These are phyloP conservation scores for Neolamprologus variostigma DNA, from an alignment of 2,113 vertebrate species.

Conservation along the genomic window DNA sequence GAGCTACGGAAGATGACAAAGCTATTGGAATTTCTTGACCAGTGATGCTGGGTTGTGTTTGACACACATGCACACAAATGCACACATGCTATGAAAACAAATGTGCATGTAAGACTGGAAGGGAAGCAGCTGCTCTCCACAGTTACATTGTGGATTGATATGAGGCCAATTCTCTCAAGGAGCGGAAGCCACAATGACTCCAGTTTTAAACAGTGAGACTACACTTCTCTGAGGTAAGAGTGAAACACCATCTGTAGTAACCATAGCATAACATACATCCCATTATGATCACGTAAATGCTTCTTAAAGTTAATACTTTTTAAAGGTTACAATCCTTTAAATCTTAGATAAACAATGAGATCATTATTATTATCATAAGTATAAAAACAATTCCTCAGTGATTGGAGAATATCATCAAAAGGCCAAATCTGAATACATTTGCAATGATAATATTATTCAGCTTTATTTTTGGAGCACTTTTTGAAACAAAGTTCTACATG, in stretches of 20 bases:
- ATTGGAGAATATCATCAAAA: background rate
- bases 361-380: background rate
- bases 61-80: background rate
- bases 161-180: background rate
- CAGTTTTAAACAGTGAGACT: slow-evolving; percentile 22
- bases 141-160: background rate
- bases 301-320: background rate
- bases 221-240: background rate
- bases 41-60: background rate
- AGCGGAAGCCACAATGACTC: background rate
- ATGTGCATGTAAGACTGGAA: background rate
- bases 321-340: background rate
- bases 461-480: background rate
- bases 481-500: background rate
- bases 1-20: background rate
- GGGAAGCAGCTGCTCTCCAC: background rate
- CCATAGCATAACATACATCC: background rate
- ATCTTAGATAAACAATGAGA: background rate
- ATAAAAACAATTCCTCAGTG: background rate
- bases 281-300: background rate
- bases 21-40: background rate
- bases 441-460: background rate
- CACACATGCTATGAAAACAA: background rate
- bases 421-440: background rate
- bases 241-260: background rate